Percentiles rank a stretch among this genome's conserved stretches.
These are phyloP conservation scores for Eristalis pertinax DNA, from an alignment of 2,888 invertebrate genomes.

Conservation along the genomic window DNA sequence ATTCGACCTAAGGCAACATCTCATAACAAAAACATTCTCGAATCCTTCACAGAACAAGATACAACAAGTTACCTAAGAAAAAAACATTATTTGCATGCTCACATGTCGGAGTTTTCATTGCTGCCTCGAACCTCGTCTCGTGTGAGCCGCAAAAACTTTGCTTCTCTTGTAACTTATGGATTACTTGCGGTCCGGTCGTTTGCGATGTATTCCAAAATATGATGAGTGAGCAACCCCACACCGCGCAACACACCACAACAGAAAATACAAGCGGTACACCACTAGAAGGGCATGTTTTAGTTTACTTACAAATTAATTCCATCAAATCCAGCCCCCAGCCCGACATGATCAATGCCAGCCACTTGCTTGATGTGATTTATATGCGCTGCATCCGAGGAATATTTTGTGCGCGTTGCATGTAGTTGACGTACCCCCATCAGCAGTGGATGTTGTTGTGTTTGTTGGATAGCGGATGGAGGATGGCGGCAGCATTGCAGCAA, in stretches of 20 bases:
- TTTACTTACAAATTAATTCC: slow-evolving; percentile 94
- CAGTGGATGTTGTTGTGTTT: slow-evolving; percentile 14
- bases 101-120: neutral
- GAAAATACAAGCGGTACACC: neutral
- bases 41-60: neutral
- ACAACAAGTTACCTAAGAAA: neutral
- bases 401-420: slow-evolving; percentile 21
- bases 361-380: slow-evolving; percentile 93
- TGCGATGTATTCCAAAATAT: neutral
- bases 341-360: slow-evolving; percentile 93
- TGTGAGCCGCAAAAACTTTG: neutral
- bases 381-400: slow-evolving; percentile 85
- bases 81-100: neutral
- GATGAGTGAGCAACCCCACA: neutral
- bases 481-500: neutral
- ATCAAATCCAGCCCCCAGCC: slow-evolving; percentile 93
- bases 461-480: too few relatives aligned
- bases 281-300: slow-evolving; percentile 36
- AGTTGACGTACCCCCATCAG: slow-evolving; percentile 6
- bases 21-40: neutral
- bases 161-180: neutral
- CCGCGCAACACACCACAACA: neutral
- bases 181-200: neutral
- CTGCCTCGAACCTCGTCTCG: neutral
- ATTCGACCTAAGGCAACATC: neutral